These are phyloP conservation scores for Sinodicranocentrus sp. DNA, from an alignment of 2,888 invertebrate species.

Conservation along the genomic window DNA sequence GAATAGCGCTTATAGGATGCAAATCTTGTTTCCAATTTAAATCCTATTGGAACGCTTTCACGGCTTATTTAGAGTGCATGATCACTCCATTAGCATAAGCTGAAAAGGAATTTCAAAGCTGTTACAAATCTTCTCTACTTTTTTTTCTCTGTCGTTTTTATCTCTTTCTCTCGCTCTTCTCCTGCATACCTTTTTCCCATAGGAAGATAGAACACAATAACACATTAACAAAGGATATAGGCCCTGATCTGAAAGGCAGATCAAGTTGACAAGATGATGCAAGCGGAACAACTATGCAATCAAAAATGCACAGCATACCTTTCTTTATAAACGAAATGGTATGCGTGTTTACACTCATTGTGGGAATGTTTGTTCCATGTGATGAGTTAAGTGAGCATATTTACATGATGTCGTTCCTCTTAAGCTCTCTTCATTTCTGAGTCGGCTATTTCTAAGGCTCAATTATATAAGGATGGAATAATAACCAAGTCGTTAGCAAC, in stretches of 20 bases:
- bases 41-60: conserved; percentile 42
- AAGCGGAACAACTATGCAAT: not conserved
- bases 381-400: not conserved
- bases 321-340: not conserved
- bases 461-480: not conserved
- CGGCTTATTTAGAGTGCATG: conserved; percentile 53
- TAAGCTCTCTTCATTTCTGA: too few relatives aligned
- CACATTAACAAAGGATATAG: not conserved
- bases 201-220: not conserved
- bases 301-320: conserved; percentile 13
- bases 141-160: too few relatives aligned
- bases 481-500: not conserved
- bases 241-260: not conserved
- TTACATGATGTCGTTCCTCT: too few relatives aligned
- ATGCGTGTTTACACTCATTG: not conserved
- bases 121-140: conserved; percentile 50
- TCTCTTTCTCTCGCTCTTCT: conserved; percentile 19
- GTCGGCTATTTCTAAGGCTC: too few relatives aligned
- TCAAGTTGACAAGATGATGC: conserved; percentile 21
- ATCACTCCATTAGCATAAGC: conserved; percentile 63
- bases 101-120: conserved; percentile 39
- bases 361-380: not conserved
- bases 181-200: conserved; percentile 11
- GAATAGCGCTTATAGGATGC: conserved; percentile 1
- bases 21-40: conserved; percentile 33